Conservation (phyloP, 2,797 vertebrate species). For the Epinephelus coioides region DNA sequence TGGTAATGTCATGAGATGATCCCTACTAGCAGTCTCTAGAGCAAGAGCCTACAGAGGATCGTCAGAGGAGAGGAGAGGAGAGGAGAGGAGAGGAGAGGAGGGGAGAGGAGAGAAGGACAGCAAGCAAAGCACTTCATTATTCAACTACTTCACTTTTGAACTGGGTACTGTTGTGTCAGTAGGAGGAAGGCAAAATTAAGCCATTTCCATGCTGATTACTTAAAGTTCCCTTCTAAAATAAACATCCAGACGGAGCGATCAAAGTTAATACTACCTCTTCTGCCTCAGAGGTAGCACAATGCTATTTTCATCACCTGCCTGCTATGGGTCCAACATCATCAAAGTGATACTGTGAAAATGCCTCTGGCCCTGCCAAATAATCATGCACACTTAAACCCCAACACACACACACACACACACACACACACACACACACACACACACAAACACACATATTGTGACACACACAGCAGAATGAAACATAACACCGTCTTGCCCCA, state of each 20-base stretch:
- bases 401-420: slow-evolving; percentile 6
- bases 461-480: slow-evolving; percentile 37
- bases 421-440: neutral
- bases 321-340: slow-evolving; percentile 29
- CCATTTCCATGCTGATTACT: slow-evolving; percentile 33
- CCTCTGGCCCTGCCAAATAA: slow-evolving; percentile 43
- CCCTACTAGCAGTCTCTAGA: slow-evolving; percentile 52
- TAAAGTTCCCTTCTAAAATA: slow-evolving; percentile 43
- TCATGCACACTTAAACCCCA: slow-evolving; percentile 26
- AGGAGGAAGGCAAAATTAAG: slow-evolving; percentile 13
- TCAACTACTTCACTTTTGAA: slow-evolving; percentile 12
- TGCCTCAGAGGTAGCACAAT: slow-evolving; percentile 27
- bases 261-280: slow-evolving; percentile 23
- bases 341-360: slow-evolving; percentile 37
- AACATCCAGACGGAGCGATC: slow-evolving; percentile 34
- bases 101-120: neutral
- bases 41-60: slow-evolving; percentile 44
- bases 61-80: slow-evolving; percentile 1
- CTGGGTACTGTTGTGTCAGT: neutral
- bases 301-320: slow-evolving; percentile 54
- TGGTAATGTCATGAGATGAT: slow-evolving; percentile 73
- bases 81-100: neutral
- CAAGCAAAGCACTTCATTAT: slow-evolving; percentile 12
- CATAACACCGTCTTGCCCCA: slow-evolving; percentile 27
- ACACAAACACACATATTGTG: neutral